Percentiles rank a stretch among this genome's conserved stretches.
Conservation (phyloP, 2,888 invertebrate genomes). For the Yponomeuta cagnagella region DNA sequence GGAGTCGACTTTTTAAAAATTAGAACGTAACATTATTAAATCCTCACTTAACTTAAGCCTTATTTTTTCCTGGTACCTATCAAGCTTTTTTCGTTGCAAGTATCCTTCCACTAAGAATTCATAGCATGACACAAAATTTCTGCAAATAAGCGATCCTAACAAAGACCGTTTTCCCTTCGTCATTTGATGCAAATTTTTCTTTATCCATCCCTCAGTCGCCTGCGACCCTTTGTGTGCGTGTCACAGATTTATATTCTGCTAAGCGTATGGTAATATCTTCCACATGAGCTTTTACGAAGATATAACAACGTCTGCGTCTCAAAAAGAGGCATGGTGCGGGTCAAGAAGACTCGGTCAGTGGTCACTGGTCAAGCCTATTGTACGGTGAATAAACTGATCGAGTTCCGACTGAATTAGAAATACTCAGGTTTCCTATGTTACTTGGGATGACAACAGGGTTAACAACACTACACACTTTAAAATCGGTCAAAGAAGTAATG, state of each 20-base stretch:
- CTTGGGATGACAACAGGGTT: no score
- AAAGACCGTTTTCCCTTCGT: not conserved
- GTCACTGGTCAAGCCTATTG: no score
- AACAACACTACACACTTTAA: no score
- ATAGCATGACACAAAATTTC: not conserved
- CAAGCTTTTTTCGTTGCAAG: not conserved
- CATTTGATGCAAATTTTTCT: slow-evolving; percentile 8
- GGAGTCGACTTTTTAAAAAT: no score
- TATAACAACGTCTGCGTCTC: not conserved
- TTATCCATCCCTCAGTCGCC: not conserved
- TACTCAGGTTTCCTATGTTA: no score
- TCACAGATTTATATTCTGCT: not conserved
- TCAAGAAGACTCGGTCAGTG: no score
- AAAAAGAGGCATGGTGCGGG: not conserved
- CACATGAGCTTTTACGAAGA: not conserved
- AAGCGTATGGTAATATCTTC: not conserved
- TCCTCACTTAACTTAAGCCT: not conserved
- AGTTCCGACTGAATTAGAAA: no score
- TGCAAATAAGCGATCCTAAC: not conserved
- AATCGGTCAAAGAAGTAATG: no score
- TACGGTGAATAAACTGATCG: no score
- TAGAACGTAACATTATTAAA: no score
- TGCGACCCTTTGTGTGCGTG: not conserved
- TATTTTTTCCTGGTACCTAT: not conserved
- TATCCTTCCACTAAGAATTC: not conserved